Base-by-base conservation (phyloP, 2,888 invertebrate genomes). In the Heliothis peltigera region DNA sequence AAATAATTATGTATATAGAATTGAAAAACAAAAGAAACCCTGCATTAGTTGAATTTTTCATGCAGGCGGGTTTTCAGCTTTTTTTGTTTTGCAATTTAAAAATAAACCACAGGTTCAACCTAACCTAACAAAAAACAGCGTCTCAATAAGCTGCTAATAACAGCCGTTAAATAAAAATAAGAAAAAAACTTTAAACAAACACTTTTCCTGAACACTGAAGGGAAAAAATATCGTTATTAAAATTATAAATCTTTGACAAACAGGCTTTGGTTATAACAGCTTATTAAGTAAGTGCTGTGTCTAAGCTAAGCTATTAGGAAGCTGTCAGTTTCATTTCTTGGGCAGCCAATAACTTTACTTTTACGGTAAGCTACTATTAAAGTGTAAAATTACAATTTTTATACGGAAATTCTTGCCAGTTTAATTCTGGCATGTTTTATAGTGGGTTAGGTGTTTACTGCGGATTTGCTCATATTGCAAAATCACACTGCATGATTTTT, bases 291-390 rank as follows among this genome's bases (percentile, higher is more conserved):
- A 53, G 54, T 58, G 56, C 53, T 69, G 28, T 54, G 56, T 28
- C 53, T 54, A 22, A 56, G 53, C 46, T 35, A 58, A 35, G 19
- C 68, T 73, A 77, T 77, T 80, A 74, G 49, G 46, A 12, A 64
- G 19, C 66, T 67, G 77, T 65, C 77, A 78, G 25, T 47, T 61
- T 52, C 80, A 74, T 22, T 66, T 25, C 60, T 58, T 63, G 52
- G 44, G 42, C 1, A 10, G 44, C 35, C 59, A 22, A 18, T 25
- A 42, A 21, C 28, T 39, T 43, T 12, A 32, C 18, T 2, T 17
- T 69, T 52, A 66, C 64, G 47, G 51, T 53, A 46, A 19, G 18
- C 15, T 32, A 12, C 39, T 28, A 15, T 57, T 43, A 8, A 39
- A 19, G n/a, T 53, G 47, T 53, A 53, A 67, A 72, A 28, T 52